A percentile compares a stretch with the other conserved stretches of the same genome.
These are phyloP conservation scores for Chaetogeoica ovagalla DNA, from an alignment of 2,888 invertebrate genomes.

Conservation along the genomic window DNA sequence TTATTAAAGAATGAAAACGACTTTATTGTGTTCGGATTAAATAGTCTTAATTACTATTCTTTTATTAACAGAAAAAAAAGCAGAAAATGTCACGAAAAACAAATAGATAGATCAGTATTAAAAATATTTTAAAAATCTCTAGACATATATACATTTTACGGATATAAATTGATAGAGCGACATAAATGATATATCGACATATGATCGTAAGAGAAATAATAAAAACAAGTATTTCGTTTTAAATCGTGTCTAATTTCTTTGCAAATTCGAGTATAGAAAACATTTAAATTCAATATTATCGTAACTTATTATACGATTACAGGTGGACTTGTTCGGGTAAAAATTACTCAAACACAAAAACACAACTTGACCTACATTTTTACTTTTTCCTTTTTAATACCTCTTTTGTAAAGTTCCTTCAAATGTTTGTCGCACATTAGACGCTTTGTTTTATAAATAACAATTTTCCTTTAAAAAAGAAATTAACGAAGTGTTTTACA, in stretches of 20 bases:
- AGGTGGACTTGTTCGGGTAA: conserved; percentile 3
- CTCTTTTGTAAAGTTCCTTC: neutral
- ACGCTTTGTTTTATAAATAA: too few species aligned
- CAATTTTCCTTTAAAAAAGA: too few species aligned
- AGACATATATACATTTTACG: neutral
- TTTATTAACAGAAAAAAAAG: too few species aligned
- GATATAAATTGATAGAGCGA: neutral
- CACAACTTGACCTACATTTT: conserved; percentile 34
- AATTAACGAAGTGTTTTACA: neutral
- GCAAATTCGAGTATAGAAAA: neutral
- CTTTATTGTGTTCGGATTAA: too few species aligned
- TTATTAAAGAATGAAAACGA: too few species aligned
- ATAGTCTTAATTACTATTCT: too few species aligned
- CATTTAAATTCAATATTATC: neutral
- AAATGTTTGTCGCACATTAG: too few species aligned
- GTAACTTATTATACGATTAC: neutral
- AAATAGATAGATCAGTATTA: neutral
- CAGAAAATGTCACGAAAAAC: neutral
- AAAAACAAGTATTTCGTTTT: neutral
- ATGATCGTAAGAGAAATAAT: neutral
- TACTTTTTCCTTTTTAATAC: neutral
- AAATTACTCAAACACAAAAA: conserved; percentile 12
- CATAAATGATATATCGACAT: neutral
- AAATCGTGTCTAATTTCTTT: neutral
- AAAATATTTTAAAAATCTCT: neutral